Percentiles rank a stretch among this genome's conserved stretches.
These are phyloP conservation scores for Otolemur crassicaudatus DNA, from an alignment of 2,797 vertebrate species.

Conservation along the genomic window DNA sequence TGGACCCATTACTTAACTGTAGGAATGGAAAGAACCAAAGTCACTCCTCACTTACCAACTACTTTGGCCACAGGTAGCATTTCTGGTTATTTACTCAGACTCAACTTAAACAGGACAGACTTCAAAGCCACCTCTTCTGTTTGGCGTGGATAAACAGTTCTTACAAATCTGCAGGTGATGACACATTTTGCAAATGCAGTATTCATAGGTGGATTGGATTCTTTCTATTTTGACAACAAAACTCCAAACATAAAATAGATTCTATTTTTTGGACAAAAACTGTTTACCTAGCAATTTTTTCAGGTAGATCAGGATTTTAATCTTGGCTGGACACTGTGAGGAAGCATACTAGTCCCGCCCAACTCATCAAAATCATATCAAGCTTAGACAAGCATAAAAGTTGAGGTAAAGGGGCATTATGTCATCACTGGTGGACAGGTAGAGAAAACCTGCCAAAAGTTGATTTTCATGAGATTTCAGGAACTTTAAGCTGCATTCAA, in stretches of 20 bases:
- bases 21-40: not conserved
- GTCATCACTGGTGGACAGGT: not conserved
- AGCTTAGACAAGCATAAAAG: not conserved
- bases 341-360: not conserved
- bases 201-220: not conserved
- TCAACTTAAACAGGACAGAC: not conserved
- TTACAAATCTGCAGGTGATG: not conserved
- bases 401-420: not conserved
- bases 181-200: not conserved
- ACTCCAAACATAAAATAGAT: slow-evolving; percentile 37
- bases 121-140: not conserved
- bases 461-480: not conserved
- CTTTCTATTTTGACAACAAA: slow-evolving; percentile 53
- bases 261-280: slow-evolving; percentile 16
- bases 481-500: not conserved
- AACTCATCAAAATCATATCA: slow-evolving; percentile 15
- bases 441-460: not conserved
- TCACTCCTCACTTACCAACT: not conserved
- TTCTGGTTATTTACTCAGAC: not conserved
- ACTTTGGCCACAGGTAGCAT: not conserved
- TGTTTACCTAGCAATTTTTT: slow-evolving; percentile 45
- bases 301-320: slow-evolving; percentile 21
- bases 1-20: not conserved
- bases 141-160: slow-evolving; percentile 11
- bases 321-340: not conserved